phyloP scores from a whole-genome alignment of 1,140 invertebrate genomes.

The Propsilocerus akamusi region DNA sequence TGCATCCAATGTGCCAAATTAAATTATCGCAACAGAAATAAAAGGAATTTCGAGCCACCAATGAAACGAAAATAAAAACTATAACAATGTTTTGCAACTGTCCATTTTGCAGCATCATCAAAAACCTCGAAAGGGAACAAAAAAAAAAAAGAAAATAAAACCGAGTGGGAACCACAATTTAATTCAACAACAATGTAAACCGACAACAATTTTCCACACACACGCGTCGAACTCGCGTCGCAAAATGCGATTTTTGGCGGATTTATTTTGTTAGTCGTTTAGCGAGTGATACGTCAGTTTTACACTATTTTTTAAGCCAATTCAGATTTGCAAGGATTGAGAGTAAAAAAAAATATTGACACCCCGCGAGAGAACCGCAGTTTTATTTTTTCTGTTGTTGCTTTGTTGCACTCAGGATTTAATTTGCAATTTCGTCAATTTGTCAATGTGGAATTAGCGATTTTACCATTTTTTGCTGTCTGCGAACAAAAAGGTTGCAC shows the following conservation, averaged over 20 bases:
- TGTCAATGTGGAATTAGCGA: neutral
- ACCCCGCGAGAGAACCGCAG: neutral
- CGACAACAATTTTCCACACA: neutral
- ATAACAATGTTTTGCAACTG: neutral
- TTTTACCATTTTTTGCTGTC: neutral
- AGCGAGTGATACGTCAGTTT: slow-evolving; percentile 2
- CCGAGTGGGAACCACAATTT: too few relatives aligned
- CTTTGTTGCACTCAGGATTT: neutral
- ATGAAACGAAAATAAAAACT: neutral
- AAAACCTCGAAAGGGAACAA: too few relatives aligned
- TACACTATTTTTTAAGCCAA: too few relatives aligned
- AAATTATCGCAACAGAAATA: neutral
- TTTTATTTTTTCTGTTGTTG: neutral
- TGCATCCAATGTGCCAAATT: too few relatives aligned
- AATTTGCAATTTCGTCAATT: neutral
- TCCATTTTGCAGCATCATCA: neutral
- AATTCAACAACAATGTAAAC: slow-evolving; percentile 1
- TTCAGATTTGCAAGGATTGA: too few relatives aligned
- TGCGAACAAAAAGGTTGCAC: neutral
- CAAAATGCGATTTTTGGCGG: slow-evolving; percentile 3
- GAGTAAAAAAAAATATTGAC: too few relatives aligned
- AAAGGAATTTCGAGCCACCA: neutral
- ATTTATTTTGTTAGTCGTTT: slow-evolving; percentile 1
- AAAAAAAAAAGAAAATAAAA: neutral
- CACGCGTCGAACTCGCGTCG: neutral